A percentile compares a stretch with the other conserved stretches of the same genome.
Evolutionary conservation across 2,888 invertebrate species (phyloP).

Genomic region (Druceiella hillmani): DNA sequence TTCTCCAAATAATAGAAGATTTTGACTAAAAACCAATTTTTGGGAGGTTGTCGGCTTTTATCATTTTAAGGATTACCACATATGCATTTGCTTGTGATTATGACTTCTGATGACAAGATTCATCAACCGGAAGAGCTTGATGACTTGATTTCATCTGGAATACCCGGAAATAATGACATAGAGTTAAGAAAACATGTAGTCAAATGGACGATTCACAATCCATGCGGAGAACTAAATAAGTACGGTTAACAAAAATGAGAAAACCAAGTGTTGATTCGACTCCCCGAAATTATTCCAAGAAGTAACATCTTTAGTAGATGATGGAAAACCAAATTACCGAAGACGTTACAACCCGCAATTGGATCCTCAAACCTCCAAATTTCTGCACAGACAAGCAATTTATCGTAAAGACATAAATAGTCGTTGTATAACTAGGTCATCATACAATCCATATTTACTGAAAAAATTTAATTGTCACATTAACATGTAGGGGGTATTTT

Average conservation of each 20-base stretch:
- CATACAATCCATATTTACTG: no score
- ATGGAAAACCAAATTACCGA: no score
- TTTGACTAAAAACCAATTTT: slow-evolving; percentile 18
- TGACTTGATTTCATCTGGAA: slow-evolving; percentile 21
- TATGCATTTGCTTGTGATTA: slow-evolving; percentile 19
- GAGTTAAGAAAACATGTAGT: slow-evolving; percentile 19
- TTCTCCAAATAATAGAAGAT: slow-evolving; percentile 20
- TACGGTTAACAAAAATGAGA: slow-evolving; percentile 28
- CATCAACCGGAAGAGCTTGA: slow-evolving; percentile 19
- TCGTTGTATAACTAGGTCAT: no score
- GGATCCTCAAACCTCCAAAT: no score
- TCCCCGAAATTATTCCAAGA: no score
- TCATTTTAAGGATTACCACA: slow-evolving; percentile 17
- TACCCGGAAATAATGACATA: slow-evolving; percentile 18
- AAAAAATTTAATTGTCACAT: no score
- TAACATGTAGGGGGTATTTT: no score
- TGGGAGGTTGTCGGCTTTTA: slow-evolving; percentile 19
- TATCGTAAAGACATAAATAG: no score
- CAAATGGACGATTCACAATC: slow-evolving; percentile 19
- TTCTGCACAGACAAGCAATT: no score
- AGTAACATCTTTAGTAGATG: no score
- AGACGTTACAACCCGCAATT: no score
- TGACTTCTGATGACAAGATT: slow-evolving; percentile 18
- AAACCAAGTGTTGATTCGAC: no score
- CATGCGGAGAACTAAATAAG: slow-evolving; percentile 16